Percentiles rank a stretch among this genome's conserved stretches.
These are phyloP conservation scores for Silvanus unidentatus DNA, from an alignment of 2,888 invertebrate species.

Conservation along the genomic window DNA sequence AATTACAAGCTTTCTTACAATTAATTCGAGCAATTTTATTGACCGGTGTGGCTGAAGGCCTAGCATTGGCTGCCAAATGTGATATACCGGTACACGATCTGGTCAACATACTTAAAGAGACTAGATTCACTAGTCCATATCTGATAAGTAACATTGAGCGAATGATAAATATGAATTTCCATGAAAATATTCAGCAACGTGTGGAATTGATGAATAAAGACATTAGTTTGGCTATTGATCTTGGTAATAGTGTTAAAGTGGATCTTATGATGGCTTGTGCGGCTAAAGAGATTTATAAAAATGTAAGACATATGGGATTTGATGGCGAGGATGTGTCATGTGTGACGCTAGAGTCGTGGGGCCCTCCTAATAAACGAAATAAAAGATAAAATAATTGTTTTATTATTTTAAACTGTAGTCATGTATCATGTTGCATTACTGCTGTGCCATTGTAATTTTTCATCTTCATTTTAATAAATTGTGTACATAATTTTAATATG, in stretches of 20 bases:
- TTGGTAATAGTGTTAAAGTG: neutral
- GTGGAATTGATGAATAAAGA: neutral
- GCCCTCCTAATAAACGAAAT: too few species aligned
- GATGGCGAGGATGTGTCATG: neutral
- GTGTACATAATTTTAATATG: too few species aligned
- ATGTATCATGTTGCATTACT: too few species aligned
- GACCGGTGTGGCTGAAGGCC: slow-evolving; percentile 3
- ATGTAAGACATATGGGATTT: neutral
- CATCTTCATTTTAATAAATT: too few species aligned
- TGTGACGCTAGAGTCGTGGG: too few species aligned
- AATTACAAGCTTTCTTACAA: neutral
- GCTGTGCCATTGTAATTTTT: too few species aligned
- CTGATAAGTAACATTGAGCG: neutral
- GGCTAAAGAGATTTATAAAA: neutral
- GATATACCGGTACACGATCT: neutral
- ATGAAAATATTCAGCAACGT: neutral
- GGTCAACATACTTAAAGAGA: neutral
- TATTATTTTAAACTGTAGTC: too few species aligned
- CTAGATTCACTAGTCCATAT: neutral
- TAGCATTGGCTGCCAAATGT: slow-evolving; percentile 8
- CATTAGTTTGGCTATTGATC: neutral
- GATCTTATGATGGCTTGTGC: neutral
- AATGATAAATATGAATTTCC: neutral
- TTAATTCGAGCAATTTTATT: neutral
- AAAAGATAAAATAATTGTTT: too few species aligned